Evolutionary conservation across 2,888 invertebrate species (phyloP), one percentile per base, ranked within the genome.

Genomic region (Pseudanteris insignis): DNA sequence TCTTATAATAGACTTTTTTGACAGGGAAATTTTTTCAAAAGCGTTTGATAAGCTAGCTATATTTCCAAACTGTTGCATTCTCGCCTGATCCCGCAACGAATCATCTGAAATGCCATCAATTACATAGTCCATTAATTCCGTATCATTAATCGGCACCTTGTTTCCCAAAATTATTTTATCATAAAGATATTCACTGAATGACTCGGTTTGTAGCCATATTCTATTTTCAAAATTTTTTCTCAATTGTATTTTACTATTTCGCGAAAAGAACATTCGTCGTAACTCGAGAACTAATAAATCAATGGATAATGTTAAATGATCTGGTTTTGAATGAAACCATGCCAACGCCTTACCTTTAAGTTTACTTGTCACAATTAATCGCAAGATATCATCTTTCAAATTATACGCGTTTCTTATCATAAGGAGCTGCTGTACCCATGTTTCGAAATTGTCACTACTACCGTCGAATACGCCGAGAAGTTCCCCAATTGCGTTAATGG

Each of bases 241-340:
- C 5, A 37, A 26, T n/a, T 13, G n/a, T 2, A 51, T 9, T 14
- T 37, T 47, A 14, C 25, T 38, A 1, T 25, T 25, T 25, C 46
- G 34, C 15, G 46, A 24, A 30, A 33, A 50, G 14, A 63, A 65
- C 32, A 38, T 50, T 6, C 41, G 28, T 34, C 26, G 36, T 24
- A 65, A 26, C 5, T 21, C 43, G 0, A 2, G 6, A 2, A 63
- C 13, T 12, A 65, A 41, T 5, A 30, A 28, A 9, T 58, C 58
- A 12, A 63, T 21, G 2, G 21, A 11, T 48, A 59, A 33, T 1
- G 3, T 21, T 0, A 43, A 28, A 28, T 62, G 30, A 7, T 66
- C 63, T 2, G 59, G 21, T 21, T 37, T 53, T 10, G 62, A 62
- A 33, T 57, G 55, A 21, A 62, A 64, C 61, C 63, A 66, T n/a